These are phyloP conservation scores for Danaus melanippus DNA, from an alignment of 1,140 invertebrate genomes.

Conservation along the genomic window DNA sequence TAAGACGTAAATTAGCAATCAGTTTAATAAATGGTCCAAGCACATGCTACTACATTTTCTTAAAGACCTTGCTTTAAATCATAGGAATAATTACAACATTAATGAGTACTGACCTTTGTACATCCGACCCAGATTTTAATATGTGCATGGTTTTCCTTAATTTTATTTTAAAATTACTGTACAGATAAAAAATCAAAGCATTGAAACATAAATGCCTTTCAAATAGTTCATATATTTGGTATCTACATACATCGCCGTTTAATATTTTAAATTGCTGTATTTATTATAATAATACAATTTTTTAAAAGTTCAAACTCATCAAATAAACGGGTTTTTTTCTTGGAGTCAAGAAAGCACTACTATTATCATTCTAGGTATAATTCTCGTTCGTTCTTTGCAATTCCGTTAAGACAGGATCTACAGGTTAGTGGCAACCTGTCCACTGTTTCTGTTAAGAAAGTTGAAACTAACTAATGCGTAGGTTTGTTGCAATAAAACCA, in stretches of 20 bases:
- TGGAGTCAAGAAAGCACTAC: constrained; percentile 26
- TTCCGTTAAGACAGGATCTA: constrained; percentile 29
- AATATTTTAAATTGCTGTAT: too few species aligned
- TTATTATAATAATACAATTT: constrained; percentile 4
- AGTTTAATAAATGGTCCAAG: too few species aligned
- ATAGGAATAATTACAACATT: constrained; percentile 45
- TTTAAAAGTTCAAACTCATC: constrained; percentile 12
- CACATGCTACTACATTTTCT: constrained; percentile 24
- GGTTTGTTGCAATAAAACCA: constrained; percentile 21
- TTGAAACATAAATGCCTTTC: too few species aligned
- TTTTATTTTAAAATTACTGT: too few species aligned
- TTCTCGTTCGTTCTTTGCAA: constrained; percentile 28
- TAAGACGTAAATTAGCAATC: too few species aligned
- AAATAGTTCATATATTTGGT: too few species aligned
- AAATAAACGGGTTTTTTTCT: constrained; percentile 17
- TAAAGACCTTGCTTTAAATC: constrained; percentile 50
- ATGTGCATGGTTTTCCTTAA: constrained; percentile 13
- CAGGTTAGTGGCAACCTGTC: constrained; percentile 27
- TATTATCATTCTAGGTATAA: constrained; percentile 25
- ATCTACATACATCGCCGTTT: too few species aligned
- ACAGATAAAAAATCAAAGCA: too few species aligned
- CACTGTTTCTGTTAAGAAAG: constrained; percentile 27
- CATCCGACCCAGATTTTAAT: constrained; percentile 49
- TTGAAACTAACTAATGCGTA: constrained; percentile 26
- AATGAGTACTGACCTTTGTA: constrained; percentile 54